These are phyloP conservation scores for Polietes domitor DNA, from an alignment of 2,888 invertebrate genomes.

Conservation along the genomic window DNA sequence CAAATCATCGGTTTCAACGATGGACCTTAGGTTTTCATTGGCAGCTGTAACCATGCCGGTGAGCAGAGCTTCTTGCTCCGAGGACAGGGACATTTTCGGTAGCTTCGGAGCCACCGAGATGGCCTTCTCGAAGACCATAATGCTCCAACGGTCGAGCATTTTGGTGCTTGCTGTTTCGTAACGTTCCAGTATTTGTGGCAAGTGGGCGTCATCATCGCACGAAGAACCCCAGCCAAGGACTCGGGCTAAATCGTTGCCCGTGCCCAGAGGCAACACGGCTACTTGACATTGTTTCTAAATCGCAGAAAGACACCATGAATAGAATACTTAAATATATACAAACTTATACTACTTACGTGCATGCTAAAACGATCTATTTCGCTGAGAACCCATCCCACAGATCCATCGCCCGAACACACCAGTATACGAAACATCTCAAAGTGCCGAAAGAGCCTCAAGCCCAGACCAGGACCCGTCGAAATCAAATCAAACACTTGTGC, in stretches of 20 bases:
- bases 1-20: conserved; percentile 91
- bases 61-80: conserved; percentile 81
- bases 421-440: conserved; percentile 97
- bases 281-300: conserved; percentile 94
- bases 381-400: conserved; percentile 98
- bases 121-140: conserved; percentile 94
- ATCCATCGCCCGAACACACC: conserved; percentile 98
- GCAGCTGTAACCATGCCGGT: conserved; percentile 90
- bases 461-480: conserved; percentile 91
- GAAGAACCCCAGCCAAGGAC: conserved; percentile 98
- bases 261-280: conserved; percentile 96
- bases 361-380: conserved; percentile 97
- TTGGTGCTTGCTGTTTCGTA: conserved; percentile 98
- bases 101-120: conserved; percentile 83
- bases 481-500: conserved; percentile 99
- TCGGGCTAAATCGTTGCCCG: conserved; percentile 97
- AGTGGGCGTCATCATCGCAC: conserved; percentile 96
- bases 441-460: conserved; percentile 93
- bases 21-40: conserved; percentile 90
- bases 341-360: conserved; percentile 87
- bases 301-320: not conserved
- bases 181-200: conserved; percentile 94
- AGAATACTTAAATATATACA: not conserved
- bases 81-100: conserved; percentile 81
- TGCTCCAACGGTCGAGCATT: conserved; percentile 98